phyloP scores from a whole-genome alignment of 2,888 invertebrate species.

The Oscheius sp. region DNA sequence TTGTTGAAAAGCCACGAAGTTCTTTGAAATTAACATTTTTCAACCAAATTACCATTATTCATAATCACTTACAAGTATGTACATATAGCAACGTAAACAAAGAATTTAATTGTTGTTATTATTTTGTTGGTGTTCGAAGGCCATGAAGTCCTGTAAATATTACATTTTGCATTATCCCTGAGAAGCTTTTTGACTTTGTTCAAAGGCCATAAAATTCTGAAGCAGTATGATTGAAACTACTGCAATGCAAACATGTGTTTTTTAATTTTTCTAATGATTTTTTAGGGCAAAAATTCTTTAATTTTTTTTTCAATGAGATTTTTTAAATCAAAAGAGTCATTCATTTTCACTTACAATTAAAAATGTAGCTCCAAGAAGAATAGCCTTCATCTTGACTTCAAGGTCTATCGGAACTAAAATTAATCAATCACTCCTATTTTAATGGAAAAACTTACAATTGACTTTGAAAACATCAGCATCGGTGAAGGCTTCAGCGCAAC shows the following conservation, averaged over 20 bases:
- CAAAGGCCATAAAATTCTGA: too few relatives aligned
- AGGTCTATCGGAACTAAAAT: conserved; percentile 52
- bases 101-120: too few relatives aligned
- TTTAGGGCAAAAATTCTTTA: neutral
- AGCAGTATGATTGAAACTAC: too few relatives aligned
- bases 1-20: too few relatives aligned
- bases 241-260: too few relatives aligned
- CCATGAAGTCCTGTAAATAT: conserved; percentile 12
- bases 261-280: neutral
- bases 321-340: neutral
- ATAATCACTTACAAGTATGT: too few relatives aligned
- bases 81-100: too few relatives aligned
- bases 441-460: conserved; percentile 37
- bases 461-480: conserved; percentile 52
- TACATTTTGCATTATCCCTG: neutral
- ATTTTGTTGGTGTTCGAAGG: conserved; percentile 1
- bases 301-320: too few relatives aligned
- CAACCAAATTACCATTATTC: too few relatives aligned
- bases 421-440: neutral
- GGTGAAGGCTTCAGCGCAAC: conserved; percentile 47
- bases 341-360: conserved; percentile 39
- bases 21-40: too few relatives aligned
- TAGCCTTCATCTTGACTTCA: conserved; percentile 49
- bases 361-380: conserved; percentile 54
- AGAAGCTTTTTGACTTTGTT: too few relatives aligned